Evolutionary conservation across 2,113 vertebrate genomes (phyloP).

Genomic region (Tragelaphus scriptus): DNA sequence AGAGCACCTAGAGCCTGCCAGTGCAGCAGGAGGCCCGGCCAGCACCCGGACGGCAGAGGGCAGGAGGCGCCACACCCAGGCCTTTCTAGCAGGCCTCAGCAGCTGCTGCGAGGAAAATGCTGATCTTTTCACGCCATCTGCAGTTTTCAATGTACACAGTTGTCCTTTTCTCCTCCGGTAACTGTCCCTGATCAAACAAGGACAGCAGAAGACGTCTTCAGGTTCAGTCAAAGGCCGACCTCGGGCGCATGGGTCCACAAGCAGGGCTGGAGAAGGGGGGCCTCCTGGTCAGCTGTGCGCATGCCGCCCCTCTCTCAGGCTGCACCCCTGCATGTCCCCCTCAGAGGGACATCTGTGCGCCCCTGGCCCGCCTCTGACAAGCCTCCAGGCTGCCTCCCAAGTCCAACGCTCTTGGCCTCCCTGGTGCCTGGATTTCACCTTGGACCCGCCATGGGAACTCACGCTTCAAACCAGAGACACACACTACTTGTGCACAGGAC

Average conservation of each 20-base stretch:
- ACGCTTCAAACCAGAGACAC: neutral
- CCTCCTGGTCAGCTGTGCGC: neutral
- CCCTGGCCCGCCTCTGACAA: neutral
- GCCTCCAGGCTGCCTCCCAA: neutral
- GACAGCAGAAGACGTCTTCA: neutral
- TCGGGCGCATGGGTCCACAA: neutral
- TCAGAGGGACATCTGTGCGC: neutral
- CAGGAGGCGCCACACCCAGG: neutral
- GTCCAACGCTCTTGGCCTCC: neutral
- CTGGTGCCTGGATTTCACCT: neutral
- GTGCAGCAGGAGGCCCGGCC: neutral
- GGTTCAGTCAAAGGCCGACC: neutral
- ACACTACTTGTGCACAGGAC: neutral
- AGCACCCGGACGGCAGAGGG: neutral
- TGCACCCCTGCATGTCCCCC: neutral
- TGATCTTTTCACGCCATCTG: fast-evolving
- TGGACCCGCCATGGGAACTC: neutral
- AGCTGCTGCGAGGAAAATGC: neutral
- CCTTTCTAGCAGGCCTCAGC: neutral
- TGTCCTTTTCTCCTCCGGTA: neutral
- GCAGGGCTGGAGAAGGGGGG: neutral
- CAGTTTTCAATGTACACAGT: neutral
- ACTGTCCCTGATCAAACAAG: neutral
- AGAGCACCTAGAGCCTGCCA: neutral
- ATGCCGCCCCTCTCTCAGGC: neutral